A percentile compares a stretch with the other conserved stretches of the same genome.
Conservation (phyloP, 1,140 invertebrate species). For the Drosophila quadrilineata region DNA sequence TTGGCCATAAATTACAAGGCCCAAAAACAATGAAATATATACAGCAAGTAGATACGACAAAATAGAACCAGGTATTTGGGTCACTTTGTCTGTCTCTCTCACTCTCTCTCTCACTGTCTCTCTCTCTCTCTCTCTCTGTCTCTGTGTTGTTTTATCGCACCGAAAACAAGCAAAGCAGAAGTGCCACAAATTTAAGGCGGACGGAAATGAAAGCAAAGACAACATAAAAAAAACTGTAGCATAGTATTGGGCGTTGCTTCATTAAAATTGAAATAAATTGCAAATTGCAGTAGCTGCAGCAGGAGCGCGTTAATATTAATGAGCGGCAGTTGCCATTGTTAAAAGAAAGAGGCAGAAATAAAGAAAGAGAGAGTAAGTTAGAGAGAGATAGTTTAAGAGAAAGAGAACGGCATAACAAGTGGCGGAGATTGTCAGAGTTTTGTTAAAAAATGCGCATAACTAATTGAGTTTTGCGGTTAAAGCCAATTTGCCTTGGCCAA, state of each 20-base stretch:
- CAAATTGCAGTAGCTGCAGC: constrained; percentile 19
- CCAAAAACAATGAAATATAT: constrained; percentile 45
- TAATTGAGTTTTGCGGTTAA: constrained; percentile 31
- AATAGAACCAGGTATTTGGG: constrained; percentile 65
- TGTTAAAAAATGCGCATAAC: constrained; percentile 32
- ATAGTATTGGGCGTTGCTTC: constrained; percentile 30
- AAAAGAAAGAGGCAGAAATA: background rate
- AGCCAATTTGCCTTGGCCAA: constrained; percentile 34
- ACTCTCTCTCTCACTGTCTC: too few relatives aligned
- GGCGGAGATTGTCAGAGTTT: background rate
- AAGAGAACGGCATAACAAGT: too few relatives aligned
- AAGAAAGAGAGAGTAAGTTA: background rate
- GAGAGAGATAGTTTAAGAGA: too few relatives aligned
- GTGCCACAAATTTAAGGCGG: constrained; percentile 56
- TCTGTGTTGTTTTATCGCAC: constrained; percentile 9
- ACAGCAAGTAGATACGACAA: constrained; percentile 25
- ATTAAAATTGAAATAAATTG: constrained; percentile 33
- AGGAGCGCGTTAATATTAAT: constrained; percentile 40
- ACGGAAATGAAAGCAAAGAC: background rate
- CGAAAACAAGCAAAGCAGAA: constrained; percentile 64
- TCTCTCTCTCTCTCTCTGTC: too few relatives aligned
- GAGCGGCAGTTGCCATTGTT: constrained; percentile 4
- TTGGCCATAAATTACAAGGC: constrained; percentile 60
- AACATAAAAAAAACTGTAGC: constrained; percentile 39
- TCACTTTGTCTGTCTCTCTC: constrained; percentile 46